Percentiles rank a stretch among this genome's conserved stretches.
Evolutionary conservation across 2,797 vertebrate species (phyloP).

Genomic region (Rhynchonycteris naso): DNA sequence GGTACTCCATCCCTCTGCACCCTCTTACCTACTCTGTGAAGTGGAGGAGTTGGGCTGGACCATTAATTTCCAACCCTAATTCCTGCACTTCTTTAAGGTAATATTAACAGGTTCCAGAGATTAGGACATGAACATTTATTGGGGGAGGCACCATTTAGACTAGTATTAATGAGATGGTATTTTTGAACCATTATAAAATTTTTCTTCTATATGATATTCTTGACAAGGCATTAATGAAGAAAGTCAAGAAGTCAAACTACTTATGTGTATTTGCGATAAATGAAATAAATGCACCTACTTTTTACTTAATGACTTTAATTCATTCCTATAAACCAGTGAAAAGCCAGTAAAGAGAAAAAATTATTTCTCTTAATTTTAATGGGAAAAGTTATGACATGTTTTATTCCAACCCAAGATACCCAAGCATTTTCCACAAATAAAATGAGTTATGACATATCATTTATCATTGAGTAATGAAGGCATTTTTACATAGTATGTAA

Average conservation of each 20-base stretch:
- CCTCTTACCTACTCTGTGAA: neutral
- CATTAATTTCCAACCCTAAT: neutral
- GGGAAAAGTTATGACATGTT: neutral
- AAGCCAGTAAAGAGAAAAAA: neutral
- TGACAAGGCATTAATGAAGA: neutral
- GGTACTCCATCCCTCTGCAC: neutral
- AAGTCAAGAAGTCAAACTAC: neutral
- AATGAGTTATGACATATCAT: too few species aligned
- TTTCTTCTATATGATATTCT: neutral
- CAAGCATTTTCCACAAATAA: constrained; percentile 1
- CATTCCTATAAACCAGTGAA: neutral
- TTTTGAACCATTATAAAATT: constrained; percentile 3
- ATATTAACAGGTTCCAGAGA: neutral
- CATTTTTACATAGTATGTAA: neutral
- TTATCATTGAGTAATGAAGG: neutral
- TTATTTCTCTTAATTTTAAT: constrained; percentile 2
- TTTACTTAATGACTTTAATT: neutral
- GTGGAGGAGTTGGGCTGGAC: neutral
- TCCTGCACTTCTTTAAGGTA: neutral
- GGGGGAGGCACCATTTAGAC: neutral
- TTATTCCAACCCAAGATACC: neutral
- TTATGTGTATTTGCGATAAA: neutral
- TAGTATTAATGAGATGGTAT: neutral
- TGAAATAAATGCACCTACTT: neutral
- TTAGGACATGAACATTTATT: neutral